Evolutionary conservation across 2,113 vertebrate species (phyloP).

Genomic region (Phoenicopterus ruber): DNA sequence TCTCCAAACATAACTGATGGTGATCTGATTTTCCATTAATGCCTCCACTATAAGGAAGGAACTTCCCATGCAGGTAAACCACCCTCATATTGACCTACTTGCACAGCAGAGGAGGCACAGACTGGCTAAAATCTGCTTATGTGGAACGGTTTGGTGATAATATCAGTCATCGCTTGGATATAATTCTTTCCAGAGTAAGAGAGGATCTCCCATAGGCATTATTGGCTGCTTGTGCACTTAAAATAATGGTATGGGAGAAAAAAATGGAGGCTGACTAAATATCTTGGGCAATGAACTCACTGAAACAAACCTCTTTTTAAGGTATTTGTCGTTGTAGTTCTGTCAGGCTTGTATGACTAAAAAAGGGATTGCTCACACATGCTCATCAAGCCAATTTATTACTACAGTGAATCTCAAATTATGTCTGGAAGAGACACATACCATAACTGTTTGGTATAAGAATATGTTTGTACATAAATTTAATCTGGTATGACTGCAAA

Average conservation of each 20-base stretch:
- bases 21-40: not conserved
- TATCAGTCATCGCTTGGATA: not conserved
- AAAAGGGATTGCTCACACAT: not conserved
- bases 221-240: not conserved
- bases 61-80: not conserved
- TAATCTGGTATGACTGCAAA: not conserved
- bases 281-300: not conserved
- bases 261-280: not conserved
- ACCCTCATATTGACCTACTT: accelerated
- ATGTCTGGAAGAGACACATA: not conserved
- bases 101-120: not conserved
- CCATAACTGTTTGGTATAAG: not conserved
- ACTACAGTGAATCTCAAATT: not conserved
- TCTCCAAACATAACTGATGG: not conserved
- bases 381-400: not conserved
- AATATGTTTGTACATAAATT: not conserved
- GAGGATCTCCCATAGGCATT: not conserved
- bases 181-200: not conserved
- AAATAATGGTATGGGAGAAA: not conserved
- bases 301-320: not conserved
- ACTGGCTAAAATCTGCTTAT: not conserved
- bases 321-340: not conserved
- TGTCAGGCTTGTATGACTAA: not conserved
- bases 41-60: not conserved
- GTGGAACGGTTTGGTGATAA: not conserved